A percentile compares a stretch with the other conserved stretches of the same genome.
Evolutionary conservation across 2,888 invertebrate species (phyloP).

Genomic region (Himalopsyche anomala): DNA sequence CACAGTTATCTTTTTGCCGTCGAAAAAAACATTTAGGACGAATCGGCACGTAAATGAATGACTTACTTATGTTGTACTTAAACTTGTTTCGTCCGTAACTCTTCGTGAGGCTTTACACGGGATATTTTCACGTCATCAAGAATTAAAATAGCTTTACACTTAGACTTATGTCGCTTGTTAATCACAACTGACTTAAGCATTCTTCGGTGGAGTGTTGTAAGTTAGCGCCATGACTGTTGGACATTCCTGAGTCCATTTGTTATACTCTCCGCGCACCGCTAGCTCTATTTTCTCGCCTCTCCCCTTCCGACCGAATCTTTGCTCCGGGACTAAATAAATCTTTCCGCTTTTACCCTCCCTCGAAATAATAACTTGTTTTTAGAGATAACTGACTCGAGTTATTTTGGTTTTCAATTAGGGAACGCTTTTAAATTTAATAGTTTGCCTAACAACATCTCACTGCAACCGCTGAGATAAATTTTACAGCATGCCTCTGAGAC

Average conservation of each 20-base stretch:
- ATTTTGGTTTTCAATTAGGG: slow-evolving; percentile 37
- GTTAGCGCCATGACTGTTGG: neutral
- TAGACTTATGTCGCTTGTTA: slow-evolving; percentile 3
- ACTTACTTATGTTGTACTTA: too few relatives aligned
- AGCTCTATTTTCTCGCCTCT: slow-evolving; percentile 3
- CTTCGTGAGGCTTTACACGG: too few relatives aligned
- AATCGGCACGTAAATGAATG: too few relatives aligned
- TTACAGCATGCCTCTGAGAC: neutral
- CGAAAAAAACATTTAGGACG: too few relatives aligned
- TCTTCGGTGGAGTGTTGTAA: neutral
- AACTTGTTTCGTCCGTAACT: too few relatives aligned
- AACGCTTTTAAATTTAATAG: slow-evolving; percentile 22
- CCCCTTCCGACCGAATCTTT: neutral
- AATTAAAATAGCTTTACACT: too few relatives aligned
- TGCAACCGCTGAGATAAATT: neutral
- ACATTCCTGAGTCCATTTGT: neutral
- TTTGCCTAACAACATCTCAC: slow-evolving; percentile 1
- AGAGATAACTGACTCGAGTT: slow-evolving; percentile 6
- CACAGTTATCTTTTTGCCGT: too few relatives aligned
- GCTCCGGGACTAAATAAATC: slow-evolving; percentile 6
- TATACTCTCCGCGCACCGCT: neutral
- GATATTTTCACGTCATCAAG: too few relatives aligned
- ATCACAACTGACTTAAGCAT: neutral
- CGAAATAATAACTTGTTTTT: slow-evolving; percentile 2
- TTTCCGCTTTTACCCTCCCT: slow-evolving; percentile 5